Evolutionary conservation across 2,113 vertebrate genomes (phyloP).

Genomic region (Ailurus styani): DNA sequence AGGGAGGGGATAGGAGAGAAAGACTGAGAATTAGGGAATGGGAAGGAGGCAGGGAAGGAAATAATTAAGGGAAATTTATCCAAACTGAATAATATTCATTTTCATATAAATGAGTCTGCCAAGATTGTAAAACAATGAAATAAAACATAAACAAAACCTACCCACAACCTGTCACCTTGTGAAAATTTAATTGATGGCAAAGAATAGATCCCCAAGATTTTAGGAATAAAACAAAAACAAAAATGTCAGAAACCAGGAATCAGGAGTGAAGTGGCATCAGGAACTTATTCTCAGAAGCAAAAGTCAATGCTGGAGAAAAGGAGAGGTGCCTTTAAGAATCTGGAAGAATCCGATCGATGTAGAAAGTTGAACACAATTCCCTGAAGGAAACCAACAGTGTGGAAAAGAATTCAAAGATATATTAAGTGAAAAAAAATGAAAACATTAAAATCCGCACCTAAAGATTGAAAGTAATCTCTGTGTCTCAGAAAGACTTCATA

Average conservation of each 20-base stretch:
- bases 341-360: background rate
- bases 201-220: background rate
- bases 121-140: background rate
- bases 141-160: background rate
- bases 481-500: background rate
- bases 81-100: background rate
- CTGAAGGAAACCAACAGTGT: background rate
- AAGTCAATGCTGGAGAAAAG: background rate
- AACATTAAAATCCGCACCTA: background rate
- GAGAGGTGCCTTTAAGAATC: background rate
- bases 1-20: background rate
- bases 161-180: no score
- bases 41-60: background rate
- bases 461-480: background rate
- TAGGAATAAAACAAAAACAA: background rate
- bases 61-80: background rate
- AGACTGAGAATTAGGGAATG: background rate
- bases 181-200: background rate
- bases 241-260: background rate
- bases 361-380: rapidly evolving
- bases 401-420: background rate
- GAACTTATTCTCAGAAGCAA: background rate
- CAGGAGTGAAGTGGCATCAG: background rate
- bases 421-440: background rate
- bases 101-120: background rate